Evolutionary conservation across 2,797 vertebrate species (phyloP).

Genomic region (Acanthiza pusilla): DNA sequence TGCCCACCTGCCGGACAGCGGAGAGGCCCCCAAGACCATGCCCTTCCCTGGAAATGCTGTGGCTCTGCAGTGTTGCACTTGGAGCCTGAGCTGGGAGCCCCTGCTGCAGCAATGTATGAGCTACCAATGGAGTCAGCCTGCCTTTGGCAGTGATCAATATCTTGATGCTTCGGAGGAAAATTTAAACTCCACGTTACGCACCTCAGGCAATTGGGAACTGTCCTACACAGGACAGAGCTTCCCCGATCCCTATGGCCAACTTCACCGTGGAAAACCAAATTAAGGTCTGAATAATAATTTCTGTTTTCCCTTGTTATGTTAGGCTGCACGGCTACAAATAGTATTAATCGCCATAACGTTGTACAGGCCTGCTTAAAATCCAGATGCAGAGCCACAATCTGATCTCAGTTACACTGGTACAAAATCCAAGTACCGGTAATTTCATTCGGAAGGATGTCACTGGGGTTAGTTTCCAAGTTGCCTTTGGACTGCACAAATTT

Average conservation of each 20-base stretch:
- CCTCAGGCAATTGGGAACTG: not conserved
- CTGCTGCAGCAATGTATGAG: not conserved
- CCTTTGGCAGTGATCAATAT: not conserved
- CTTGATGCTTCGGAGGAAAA: not conserved
- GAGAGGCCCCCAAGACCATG: rapidly evolving
- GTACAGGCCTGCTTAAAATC: conserved; percentile 29
- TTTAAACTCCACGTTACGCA: rapidly evolving
- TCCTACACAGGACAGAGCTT: not conserved
- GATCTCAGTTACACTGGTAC: conserved; percentile 3
- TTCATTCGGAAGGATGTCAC: conserved; percentile 41
- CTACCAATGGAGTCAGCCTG: not conserved
- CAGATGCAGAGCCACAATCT: conserved; percentile 48
- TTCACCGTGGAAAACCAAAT: conserved; percentile 23
- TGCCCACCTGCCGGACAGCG: rapidly evolving
- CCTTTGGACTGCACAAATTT: not conserved
- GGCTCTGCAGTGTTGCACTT: not conserved
- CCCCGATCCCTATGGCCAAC: not conserved
- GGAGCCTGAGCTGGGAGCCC: not conserved
- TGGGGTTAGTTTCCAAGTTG: conserved; percentile 1
- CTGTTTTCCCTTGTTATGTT: conserved; percentile 43
- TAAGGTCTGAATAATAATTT: conserved; percentile 21
- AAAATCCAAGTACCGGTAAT: conserved; percentile 38
- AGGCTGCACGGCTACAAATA: conserved; percentile 35
- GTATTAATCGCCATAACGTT: conserved; percentile 46
- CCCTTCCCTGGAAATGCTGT: rapidly evolving